These are phyloP conservation scores for Bradysia coprophila DNA, from an alignment of 1,140 invertebrate genomes.

Conservation along the genomic window DNA sequence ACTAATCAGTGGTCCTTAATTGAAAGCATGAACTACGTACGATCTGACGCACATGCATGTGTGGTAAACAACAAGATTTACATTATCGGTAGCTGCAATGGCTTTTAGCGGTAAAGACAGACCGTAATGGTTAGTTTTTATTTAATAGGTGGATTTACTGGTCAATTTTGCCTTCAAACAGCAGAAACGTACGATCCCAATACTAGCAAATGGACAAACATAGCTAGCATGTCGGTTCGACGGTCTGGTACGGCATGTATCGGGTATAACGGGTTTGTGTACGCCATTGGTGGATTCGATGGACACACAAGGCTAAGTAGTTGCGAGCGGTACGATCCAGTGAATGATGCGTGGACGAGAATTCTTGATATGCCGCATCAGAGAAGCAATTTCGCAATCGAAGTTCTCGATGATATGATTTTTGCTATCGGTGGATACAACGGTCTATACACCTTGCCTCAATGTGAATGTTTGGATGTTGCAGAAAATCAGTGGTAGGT, in stretches of 20 bases:
- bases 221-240: conserved; percentile 57
- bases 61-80: conserved; percentile 34
- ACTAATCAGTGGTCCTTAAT: conserved; percentile 70
- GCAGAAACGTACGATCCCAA: conserved; percentile 72
- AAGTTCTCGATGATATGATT: conserved; percentile 61
- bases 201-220: conserved; percentile 69
- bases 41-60: conserved; percentile 62
- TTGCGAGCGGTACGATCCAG: conserved; percentile 55
- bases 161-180: conserved; percentile 67
- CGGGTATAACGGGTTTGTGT: conserved; percentile 42
- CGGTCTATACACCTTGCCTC: conserved; percentile 61
- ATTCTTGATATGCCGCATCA: conserved; percentile 64
- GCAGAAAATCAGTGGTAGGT: conserved; percentile 58
- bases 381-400: conserved; percentile 67
- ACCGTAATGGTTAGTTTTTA: neutral
- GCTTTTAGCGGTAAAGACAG: neutral
- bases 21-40: conserved; percentile 53
- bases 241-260: conserved; percentile 61
- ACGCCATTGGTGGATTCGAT: conserved; percentile 66
- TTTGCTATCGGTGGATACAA: conserved; percentile 71
- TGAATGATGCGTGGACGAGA: conserved; percentile 40
- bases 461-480: conserved; percentile 81
- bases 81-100: conserved; percentile 8
- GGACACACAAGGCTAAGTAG: conserved; percentile 44
- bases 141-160: conserved; percentile 66